Conservation (phyloP, 2,888 invertebrate species). For the Drosophila bunnanda region DNA sequence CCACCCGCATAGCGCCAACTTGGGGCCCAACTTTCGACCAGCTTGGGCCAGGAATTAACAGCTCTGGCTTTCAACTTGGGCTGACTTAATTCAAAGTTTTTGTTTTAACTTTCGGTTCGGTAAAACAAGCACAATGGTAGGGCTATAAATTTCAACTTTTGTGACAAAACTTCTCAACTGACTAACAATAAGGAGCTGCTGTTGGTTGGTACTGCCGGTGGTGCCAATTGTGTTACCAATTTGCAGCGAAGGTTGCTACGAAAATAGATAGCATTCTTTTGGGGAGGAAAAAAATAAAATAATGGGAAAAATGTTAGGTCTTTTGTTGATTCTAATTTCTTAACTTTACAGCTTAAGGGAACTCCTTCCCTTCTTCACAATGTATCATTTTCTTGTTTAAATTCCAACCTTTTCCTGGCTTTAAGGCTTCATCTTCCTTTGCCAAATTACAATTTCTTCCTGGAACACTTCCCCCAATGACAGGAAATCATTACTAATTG, state of each 20-base stretch:
- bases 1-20: constrained; percentile 41
- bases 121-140: constrained; percentile 9
- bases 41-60: constrained; percentile 34
- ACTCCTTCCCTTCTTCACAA: neutral
- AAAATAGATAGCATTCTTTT: constrained; percentile 1
- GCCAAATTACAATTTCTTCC: constrained; percentile 9
- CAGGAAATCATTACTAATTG: constrained; percentile 13
- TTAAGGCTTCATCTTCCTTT: neutral
- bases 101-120: constrained; percentile 4
- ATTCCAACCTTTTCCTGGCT: neutral
- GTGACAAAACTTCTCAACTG: constrained; percentile 37
- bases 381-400: neutral
- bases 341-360: neutral
- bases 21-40: constrained; percentile 10
- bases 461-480: constrained; percentile 8
- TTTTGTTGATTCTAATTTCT: neutral
- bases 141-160: constrained; percentile 50
- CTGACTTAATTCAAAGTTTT: constrained; percentile 32
- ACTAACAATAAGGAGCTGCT: constrained; percentile 48
- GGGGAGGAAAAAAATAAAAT: neutral
- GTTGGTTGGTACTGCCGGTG: neutral
- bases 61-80: constrained; percentile 48
- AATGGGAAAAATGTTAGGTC: neutral
- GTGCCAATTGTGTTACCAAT: constrained; percentile 16
- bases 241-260: neutral